Evolutionary conservation across 2,888 invertebrate species (phyloP), one percentile per base, ranked within the genome.

Genomic region (Sesamia inferens): DNA sequence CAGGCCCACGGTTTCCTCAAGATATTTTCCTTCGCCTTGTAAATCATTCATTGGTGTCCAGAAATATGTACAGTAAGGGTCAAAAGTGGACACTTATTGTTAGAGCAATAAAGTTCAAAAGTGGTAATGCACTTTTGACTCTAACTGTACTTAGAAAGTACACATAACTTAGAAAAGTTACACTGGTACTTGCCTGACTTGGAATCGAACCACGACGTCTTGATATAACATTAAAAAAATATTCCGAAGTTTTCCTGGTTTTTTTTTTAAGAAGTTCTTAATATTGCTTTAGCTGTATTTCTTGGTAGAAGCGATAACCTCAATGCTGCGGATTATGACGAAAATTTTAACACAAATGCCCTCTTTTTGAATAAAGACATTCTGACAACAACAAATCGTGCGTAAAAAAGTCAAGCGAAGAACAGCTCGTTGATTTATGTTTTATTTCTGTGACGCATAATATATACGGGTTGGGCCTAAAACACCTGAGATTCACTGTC

Each of bases 371-470:
- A 85, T 85, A 78, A 75, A 80, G 74, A 75, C 67, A 78, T 71
- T 75, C 65, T 81, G 81, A 74, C 74, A 69, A 74, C 74, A 69
- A 67, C 75, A 48, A 61, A 81, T 71, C 81, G 76, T 74, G 81
- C 79, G 85, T 85, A 83, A 87, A 85, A 83, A 76, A 74, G 85
- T 83, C 83, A 73, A 61, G 48, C 57, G 57, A 70, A 68, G 71
- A 76, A 65, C 62, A 69, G 76, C 74, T 75, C 68, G 73, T 68
- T 81, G 85, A 85, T 85, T 85, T 85, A 87, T 81, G 72, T 74
- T 74, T 62, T 83, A 85, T 87, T 87, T 85, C 71, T 85, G 86
- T 84, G 85, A 78, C 83, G 69, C 81, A 75, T 86, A 72, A 76
- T 79, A 85, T 85, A 83, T 81, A 86, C 71, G 76, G 71, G 68